Evolutionary conservation across 1,140 invertebrate species (phyloP).

Genomic region (Saccostrea echinata): DNA sequence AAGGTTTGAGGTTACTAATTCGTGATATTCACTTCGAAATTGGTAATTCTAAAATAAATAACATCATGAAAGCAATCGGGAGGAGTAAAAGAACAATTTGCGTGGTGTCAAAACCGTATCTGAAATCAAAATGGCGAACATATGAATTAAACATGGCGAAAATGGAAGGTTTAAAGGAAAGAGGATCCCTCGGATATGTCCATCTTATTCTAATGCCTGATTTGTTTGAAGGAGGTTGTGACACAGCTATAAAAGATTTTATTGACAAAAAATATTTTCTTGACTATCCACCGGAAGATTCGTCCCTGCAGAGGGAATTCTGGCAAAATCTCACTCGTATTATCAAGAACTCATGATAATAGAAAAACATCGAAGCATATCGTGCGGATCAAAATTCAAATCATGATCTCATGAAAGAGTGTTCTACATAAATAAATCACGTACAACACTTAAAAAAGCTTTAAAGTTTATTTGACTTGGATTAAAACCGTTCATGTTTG

Average conservation of each 20-base stretch:
- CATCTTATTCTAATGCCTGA: not conserved
- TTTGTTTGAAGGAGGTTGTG: not conserved
- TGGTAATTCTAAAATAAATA: not conserved
- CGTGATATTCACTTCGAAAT: conserved; percentile 7
- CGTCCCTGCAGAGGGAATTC: not conserved
- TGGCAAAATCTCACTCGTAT: not conserved
- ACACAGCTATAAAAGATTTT: not conserved
- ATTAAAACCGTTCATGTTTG: no score
- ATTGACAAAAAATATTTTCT: not conserved
- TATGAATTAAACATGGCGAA: not conserved
- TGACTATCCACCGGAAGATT: not conserved
- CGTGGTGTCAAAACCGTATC: not conserved
- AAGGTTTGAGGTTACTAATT: not conserved
- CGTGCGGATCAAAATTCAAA: no score
- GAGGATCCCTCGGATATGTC: not conserved
- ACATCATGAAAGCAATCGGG: not conserved
- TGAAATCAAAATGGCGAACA: not conserved
- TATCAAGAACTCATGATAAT: not conserved
- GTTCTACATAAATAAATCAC: no score
- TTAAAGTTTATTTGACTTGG: no score
- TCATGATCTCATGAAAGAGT: no score
- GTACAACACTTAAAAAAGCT: no score
- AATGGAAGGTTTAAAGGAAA: not conserved
- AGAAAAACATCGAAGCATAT: no score
- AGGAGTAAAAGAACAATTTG: not conserved